Evolutionary conservation across 2,888 invertebrate genomes (phyloP).

Genomic region (Mythimna pallens): DNA sequence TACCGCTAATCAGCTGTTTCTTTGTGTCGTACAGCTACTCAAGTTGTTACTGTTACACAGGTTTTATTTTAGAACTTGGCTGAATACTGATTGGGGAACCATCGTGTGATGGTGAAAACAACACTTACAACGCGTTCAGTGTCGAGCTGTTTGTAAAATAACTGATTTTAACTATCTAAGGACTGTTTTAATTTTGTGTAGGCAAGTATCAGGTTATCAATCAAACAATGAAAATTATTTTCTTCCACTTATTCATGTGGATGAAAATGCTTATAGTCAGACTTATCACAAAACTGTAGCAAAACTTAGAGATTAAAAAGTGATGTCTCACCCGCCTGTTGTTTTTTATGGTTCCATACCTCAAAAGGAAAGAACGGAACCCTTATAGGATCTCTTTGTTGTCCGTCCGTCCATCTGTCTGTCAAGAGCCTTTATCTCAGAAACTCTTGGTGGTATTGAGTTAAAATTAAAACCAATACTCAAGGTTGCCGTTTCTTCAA

Average conservation of each 20-base stretch:
- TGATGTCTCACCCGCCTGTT: neutral
- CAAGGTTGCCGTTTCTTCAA: no score
- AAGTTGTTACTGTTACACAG: slow-evolving; percentile 13
- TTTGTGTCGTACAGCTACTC: slow-evolving; percentile 23
- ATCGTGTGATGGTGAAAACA: neutral
- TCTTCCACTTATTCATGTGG: neutral
- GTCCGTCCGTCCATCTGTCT: no score
- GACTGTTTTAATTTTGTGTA: neutral
- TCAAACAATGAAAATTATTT: neutral
- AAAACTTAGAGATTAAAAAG: neutral
- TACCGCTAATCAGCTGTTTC: slow-evolving; percentile 28
- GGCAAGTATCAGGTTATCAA: neutral
- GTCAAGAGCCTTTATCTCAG: no score
- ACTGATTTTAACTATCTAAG: neutral
- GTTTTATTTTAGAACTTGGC: slow-evolving; percentile 23
- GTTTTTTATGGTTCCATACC: no score
- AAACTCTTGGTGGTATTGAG: no score
- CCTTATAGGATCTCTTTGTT: no score
- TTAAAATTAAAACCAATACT: no score
- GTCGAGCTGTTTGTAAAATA: neutral
- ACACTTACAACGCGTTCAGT: neutral
- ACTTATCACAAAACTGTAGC: no score
- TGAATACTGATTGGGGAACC: slow-evolving; percentile 2
- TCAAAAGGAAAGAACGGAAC: no score
- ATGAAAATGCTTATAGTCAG: no score